Evolutionary conservation across 30 jellyfish, hydroid and myxozoan genomes (phyloP), one percentile per base, ranked within the genome.

Genomic region (Aurelia aurita): DNA sequence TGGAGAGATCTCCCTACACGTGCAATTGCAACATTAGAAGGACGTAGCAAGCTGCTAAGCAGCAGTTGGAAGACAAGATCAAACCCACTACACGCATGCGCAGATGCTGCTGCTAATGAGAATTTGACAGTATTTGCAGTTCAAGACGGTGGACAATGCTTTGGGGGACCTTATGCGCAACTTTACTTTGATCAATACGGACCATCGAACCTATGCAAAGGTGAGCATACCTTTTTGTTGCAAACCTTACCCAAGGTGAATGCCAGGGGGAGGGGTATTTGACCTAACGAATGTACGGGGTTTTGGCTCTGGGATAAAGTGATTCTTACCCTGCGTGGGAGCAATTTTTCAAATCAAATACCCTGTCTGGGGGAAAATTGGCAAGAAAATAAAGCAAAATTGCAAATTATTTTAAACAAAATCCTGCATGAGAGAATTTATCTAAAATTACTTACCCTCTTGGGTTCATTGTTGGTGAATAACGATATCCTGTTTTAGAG

Each of bases 111-210:
- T 13, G 72, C 54, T 19, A 91, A 78, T 15, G 80, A 74, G 7
- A 97, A 91, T 0, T 75, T 51, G 53, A 64, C 74, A 25, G 90
- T 89, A 18, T 94, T 94, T 79, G 99, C 97, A 1, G 69, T 94
- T 21, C 99, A 94, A 85, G 85, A 94, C 85, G 99, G 99, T 70
- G 99, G 99, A 47, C 97, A 94, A 51, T 94, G 99, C 55, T 87
- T 94, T 58, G 95, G 96, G 4, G 98, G 97, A 14, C 86, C 93
- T 1, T 79, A 81, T 46, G 98, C 96, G 13, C 92, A 86, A 53
- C 72, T 76, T n/a, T 69, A 49, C 62, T 92, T 16, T 72, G 87
- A 89, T 59, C 90, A 75, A 58, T 94, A 94, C 72, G 99, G 99
- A 54, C 99, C 99, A 5, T 94, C 99, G n/a, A 94, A 94, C 61